Conservation (phyloP, 2,797 vertebrate species). For the Sarcoramphus papa region DNA sequence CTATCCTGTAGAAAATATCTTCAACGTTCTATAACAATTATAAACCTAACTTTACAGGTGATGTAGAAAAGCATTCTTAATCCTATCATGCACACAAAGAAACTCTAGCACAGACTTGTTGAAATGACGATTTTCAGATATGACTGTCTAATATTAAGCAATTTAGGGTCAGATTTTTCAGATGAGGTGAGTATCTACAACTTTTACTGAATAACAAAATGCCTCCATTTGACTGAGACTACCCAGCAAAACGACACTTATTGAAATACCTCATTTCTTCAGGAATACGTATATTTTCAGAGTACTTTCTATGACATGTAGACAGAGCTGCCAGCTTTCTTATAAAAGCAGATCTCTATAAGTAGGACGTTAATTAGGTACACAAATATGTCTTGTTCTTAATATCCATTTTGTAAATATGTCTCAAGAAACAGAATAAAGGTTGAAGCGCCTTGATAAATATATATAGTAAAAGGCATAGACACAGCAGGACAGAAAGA, state of each 20-base stretch:
- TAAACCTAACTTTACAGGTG: neutral
- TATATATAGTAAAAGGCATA: constrained; percentile 47
- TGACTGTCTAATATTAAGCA: neutral
- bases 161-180: neutral
- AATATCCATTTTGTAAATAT: constrained; percentile 2
- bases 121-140: accelerated
- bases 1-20: neutral
- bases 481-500: constrained; percentile 55
- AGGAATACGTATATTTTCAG: neutral
- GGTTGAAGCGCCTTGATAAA: constrained; percentile 39
- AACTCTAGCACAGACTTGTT: neutral
- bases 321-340: neutral
- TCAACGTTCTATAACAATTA: neutral
- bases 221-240: neutral
- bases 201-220: neutral
- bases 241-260: neutral
- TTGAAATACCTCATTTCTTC: neutral
- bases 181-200: neutral
- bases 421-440: neutral
- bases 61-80: neutral
- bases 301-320: neutral
- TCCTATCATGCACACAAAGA: neutral
- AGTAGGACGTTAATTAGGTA: neutral
- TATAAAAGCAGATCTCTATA: neutral
- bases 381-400: neutral